Base-by-base conservation (phyloP, 2,888 invertebrate genomes). In the Plebejus melissa region DNA sequence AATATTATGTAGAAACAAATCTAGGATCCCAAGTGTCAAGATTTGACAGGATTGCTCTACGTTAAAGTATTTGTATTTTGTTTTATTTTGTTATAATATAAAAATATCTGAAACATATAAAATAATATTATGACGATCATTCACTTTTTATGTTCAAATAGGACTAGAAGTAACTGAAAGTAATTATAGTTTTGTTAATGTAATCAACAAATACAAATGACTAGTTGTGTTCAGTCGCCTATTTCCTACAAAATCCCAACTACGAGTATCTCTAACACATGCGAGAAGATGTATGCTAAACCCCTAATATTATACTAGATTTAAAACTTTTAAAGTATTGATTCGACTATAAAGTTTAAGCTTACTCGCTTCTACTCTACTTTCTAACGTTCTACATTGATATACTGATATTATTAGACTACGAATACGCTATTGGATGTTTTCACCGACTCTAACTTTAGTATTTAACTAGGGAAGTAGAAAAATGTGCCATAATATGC, bases 211-310 rank as follows among this genome's bases (percentile, higher is more conserved):
- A 41, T n/a, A 9, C 11, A 32, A 71, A 28, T 46, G 7, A 54
- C 74, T 77, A 77, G 77, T 85, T 86, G 86, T 88, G 85, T 85
- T 84, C 87, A 87, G 87, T 83, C 83, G 79, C 85, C 87, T 88
- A 89, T 84, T 80, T 77, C 80, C 88, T 90, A 90, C 83, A 80
- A 81, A 88, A 90, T 88, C 88, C 80, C 85, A 90, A 88, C 81
- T 78, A 89, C 76, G 79, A 88, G 81, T 78, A 89, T 76, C 79
- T 80, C 87, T 88, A 88, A 83, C 83, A 78, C 86, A 87, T 87
- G 84, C 89, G 54, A 50, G 72, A 72, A 54, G 71, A 71, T 71
- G 71, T 71, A 70, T 9, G 22, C 71, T 71, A 72, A 32, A 36
- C 11, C 71, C 72, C 72, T 72, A 72, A 54, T 54, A 72, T 54